A percentile compares a stretch with the other conserved stretches of the same genome.
phyloP scores from a whole-genome alignment of 2,888 invertebrate genomes.

The Podotricha telesiphe region DNA sequence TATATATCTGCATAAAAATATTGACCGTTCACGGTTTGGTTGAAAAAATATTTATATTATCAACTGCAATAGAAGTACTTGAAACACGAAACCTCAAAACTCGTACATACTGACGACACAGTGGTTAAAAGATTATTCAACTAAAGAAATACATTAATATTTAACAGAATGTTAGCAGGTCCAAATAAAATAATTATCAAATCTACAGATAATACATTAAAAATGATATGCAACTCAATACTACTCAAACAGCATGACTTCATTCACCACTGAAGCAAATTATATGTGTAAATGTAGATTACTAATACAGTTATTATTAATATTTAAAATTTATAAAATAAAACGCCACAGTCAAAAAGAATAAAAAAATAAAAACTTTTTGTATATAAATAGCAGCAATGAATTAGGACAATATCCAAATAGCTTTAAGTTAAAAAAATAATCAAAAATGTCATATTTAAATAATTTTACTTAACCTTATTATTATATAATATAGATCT shows the following conservation, averaged over 20 bases:
- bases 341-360: no score
- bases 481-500: background rate
- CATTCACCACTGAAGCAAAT: constrained; percentile 68
- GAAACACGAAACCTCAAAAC: background rate
- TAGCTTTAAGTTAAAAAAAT: no score
- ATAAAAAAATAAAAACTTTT: no score
- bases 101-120: background rate
- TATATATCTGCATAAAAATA: no score
- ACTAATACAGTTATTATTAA: no score
- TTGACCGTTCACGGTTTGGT: no score
- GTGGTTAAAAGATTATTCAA: background rate
- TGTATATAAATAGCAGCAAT: no score
- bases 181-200: constrained; percentile 35
- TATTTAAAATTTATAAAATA: no score
- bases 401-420: no score
- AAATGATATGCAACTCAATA: constrained; percentile 58
- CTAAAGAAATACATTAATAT: background rate
- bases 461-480: background rate
- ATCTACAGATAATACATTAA: constrained; percentile 47
- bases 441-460: background rate
- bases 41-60: no score
- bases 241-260: constrained; percentile 55
- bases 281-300: background rate
- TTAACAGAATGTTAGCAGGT: constrained; percentile 17
- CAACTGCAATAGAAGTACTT: background rate